phyloP scores from a whole-genome alignment of 2,888 invertebrate species.

The Frankliniella fusca region DNA sequence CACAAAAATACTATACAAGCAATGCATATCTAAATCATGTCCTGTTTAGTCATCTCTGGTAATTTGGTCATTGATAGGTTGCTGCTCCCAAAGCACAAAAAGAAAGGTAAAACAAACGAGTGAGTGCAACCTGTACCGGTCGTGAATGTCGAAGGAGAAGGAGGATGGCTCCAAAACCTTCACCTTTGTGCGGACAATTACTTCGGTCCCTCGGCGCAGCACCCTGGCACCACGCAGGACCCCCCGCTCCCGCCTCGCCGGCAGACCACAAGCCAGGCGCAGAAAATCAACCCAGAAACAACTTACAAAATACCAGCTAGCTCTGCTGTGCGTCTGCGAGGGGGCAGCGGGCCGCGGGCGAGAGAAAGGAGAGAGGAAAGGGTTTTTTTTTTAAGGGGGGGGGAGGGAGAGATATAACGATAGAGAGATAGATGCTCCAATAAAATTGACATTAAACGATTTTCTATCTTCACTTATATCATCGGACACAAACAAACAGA shows the following conservation, averaged over 20 bases:
- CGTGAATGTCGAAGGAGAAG: background rate
- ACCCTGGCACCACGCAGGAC: background rate
- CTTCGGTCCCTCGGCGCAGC: background rate
- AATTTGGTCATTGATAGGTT: no score
- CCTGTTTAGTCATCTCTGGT: no score
- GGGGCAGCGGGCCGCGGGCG: no score
- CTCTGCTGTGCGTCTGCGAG: no score
- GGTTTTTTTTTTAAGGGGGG: background rate
- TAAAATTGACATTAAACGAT: background rate
- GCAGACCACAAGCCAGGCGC: no score
- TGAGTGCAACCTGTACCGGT: background rate
- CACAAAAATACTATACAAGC: no score
- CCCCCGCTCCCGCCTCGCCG: no score
- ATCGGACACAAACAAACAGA: background rate
- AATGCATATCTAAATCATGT: no score
- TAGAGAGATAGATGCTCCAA: background rate
- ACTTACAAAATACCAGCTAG: no score
- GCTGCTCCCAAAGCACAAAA: no score
- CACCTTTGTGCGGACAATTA: conserved; percentile 21
- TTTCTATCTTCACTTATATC: background rate
- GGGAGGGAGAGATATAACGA: background rate
- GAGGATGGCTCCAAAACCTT: conserved; percentile 19
- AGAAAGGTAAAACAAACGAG: background rate
- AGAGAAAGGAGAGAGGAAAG: no score
- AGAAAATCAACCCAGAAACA: no score